phyloP scores from a whole-genome alignment of 2,888 invertebrate genomes.

The Acronicta psi region DNA sequence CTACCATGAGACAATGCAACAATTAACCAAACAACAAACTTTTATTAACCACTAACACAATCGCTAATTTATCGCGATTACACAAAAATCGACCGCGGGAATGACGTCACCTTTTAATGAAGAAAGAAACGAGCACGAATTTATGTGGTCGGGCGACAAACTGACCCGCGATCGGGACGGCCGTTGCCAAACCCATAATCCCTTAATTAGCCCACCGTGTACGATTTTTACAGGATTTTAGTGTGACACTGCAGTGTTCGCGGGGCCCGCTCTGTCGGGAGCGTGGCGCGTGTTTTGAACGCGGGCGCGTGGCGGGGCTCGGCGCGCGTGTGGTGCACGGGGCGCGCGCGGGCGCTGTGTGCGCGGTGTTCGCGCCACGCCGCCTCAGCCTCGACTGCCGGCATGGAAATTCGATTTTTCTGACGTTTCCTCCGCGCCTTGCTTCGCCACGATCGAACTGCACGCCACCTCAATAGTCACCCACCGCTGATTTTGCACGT shows the following conservation, averaged over 20 bases:
- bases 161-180: constrained; percentile 73
- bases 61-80: constrained; percentile 59
- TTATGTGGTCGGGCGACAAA: constrained; percentile 77
- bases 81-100: constrained; percentile 74
- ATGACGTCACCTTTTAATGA: constrained; percentile 87
- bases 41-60: constrained; percentile 52
- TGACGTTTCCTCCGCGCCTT: constrained; percentile 89
- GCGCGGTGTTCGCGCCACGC: constrained; percentile 85
- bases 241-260: constrained; percentile 65
- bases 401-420: constrained; percentile 89
- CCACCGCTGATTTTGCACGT: constrained; percentile 85
- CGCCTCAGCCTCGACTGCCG: constrained; percentile 87
- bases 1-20: constrained; percentile 81
- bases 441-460: constrained; percentile 86
- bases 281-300: constrained; percentile 59
- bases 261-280: constrained; percentile 41
- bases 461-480: constrained; percentile 81
- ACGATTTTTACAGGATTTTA: constrained; percentile 56
- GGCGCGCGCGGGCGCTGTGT: constrained; percentile 82
- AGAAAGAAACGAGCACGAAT: constrained; percentile 78
- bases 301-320: constrained; percentile 62
- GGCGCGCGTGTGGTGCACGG: constrained; percentile 51
- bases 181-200: constrained; percentile 80
- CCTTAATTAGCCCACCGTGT: constrained; percentile 78
- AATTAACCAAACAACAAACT: constrained; percentile 49